Conservation (phyloP, 2,113 vertebrate species). For the Rhadina sibilatrix region DNA sequence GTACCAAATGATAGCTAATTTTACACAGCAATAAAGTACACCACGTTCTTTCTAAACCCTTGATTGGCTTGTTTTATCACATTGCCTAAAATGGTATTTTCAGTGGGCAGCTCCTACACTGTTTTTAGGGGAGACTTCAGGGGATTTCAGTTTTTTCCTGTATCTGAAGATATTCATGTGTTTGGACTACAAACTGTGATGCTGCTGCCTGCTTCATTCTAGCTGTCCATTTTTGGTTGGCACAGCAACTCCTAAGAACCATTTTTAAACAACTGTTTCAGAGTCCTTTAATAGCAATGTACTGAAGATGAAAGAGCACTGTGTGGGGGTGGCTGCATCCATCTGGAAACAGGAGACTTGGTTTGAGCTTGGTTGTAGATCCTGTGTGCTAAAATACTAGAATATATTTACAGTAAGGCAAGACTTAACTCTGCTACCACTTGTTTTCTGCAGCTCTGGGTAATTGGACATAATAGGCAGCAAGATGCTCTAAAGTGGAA, state of each 20-base stretch:
- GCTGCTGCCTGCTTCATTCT: background rate
- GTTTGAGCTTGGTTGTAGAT: background rate
- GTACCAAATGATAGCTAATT: background rate
- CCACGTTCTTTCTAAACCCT: background rate
- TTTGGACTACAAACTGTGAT: background rate
- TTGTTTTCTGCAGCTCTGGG: background rate
- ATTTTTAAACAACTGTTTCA: constrained; percentile 4
- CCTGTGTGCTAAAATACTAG: background rate
- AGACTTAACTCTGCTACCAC: background rate
- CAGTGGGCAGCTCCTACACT: background rate
- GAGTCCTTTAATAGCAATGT: constrained; percentile 36
- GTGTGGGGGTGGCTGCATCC: background rate
- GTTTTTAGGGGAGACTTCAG: background rate
- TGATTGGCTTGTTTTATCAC: background rate
- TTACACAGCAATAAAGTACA: background rate
- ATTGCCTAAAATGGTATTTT: background rate
- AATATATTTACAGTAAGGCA: background rate
- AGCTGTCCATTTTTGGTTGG: constrained; percentile 28
- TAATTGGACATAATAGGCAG: background rate
- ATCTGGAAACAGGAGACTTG: background rate
- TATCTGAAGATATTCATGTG: background rate
- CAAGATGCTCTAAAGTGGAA: background rate
- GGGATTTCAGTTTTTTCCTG: background rate
- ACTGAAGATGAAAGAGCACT: background rate
- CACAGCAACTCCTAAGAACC: constrained; percentile 10